These are phyloP conservation scores for Prenolepis imparis DNA, from an alignment of 2,888 invertebrate species.

Conservation along the genomic window DNA sequence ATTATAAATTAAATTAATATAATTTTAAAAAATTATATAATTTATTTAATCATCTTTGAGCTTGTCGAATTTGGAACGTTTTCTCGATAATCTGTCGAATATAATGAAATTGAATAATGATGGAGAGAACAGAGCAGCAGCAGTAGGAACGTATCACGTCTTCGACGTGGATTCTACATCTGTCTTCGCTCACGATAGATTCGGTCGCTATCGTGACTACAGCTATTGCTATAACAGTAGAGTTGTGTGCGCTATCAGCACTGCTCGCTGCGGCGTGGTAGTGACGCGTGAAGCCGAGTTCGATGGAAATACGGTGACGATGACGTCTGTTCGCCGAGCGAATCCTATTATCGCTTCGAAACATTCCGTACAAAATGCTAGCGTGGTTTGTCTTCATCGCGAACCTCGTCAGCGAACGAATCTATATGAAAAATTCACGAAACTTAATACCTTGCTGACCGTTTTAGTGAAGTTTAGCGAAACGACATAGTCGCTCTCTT, in stretches of 20 bases:
- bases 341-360: slow-evolving; percentile 33
- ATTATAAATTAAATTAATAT: not conserved
- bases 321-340: slow-evolving; percentile 42
- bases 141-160: not conserved
- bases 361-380: slow-evolving; percentile 10
- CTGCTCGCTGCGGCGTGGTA: slow-evolving; percentile 37
- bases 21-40: not conserved
- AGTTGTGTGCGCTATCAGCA: slow-evolving; percentile 13
- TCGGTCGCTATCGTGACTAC: slow-evolving; percentile 21
- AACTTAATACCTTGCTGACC: slow-evolving; percentile 21
- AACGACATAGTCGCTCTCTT: not conserved
- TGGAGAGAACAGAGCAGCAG: not conserved
- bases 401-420: not conserved
- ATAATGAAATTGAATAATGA: not conserved
- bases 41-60: not conserved
- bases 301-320: slow-evolving; percentile 43
- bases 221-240: not conserved
- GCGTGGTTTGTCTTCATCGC: not conserved
- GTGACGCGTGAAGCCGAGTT: slow-evolving; percentile 43
- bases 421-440: slow-evolving; percentile 7
- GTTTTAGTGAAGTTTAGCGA: not conserved
- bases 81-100: not conserved
- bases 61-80: not conserved
- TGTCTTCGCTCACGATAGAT: not conserved
- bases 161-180: not conserved